A percentile compares a stretch with the other conserved stretches of the same genome.
Conservation (phyloP, 1,140 invertebrate species). For the Orchestia grillus region DNA sequence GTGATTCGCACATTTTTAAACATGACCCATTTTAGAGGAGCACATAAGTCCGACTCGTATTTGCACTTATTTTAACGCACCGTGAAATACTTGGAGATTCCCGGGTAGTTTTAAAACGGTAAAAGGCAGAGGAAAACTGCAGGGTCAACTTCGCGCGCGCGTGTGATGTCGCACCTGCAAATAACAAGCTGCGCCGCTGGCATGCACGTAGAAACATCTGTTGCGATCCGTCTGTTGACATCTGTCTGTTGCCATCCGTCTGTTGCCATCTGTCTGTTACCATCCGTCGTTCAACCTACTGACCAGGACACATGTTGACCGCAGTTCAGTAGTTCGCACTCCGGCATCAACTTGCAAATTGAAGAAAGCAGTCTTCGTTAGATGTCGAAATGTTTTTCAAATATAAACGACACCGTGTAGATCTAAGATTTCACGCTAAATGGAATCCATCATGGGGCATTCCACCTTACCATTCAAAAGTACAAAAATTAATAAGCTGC, state of each 20-base stretch:
- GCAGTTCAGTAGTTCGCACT: not conserved
- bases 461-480: not conserved
- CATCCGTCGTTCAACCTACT: not conserved
- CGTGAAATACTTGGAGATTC: not conserved
- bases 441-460: not conserved
- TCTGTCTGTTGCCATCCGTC: not conserved
- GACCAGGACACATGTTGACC: not conserved
- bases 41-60: no score
- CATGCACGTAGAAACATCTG: not conserved
- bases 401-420: no score
- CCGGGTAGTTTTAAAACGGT: not conserved
- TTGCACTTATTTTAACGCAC: not conserved
- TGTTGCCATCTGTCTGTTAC: no score
- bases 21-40: no score
- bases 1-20: no score
- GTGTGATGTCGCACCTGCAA: not conserved
- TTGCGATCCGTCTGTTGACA: not conserved
- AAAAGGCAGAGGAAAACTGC: not conserved
- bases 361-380: not conserved
- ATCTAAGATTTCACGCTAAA: not conserved
- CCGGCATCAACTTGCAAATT: not conserved
- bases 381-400: not conserved
- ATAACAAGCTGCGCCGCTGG: not conserved
- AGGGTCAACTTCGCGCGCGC: not conserved
- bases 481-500: not conserved